Evolutionary conservation across 2,888 invertebrate species (phyloP).

Genomic region (Campoletis raptor): DNA sequence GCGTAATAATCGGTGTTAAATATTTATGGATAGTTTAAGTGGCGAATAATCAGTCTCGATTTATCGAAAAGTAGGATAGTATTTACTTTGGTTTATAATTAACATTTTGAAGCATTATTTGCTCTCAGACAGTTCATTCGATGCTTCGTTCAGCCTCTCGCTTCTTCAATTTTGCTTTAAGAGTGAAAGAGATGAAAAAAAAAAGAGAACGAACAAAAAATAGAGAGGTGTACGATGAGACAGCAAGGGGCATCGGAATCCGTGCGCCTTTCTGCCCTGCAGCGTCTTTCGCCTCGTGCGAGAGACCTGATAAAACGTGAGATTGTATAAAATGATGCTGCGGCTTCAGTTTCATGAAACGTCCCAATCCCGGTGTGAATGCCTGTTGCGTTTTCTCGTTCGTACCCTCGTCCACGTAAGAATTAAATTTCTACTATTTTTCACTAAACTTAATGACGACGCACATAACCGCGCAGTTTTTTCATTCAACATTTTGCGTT

Average conservation of each 20-base stretch:
- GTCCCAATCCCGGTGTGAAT: constrained; percentile 44
- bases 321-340: constrained; percentile 22
- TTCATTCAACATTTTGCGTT: neutral
- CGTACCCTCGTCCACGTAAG: neutral
- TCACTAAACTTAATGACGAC: neutral
- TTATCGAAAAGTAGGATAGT: neutral
- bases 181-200: constrained; percentile 38
- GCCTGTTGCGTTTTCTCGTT: constrained; percentile 47
- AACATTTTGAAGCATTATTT: constrained; percentile 5
- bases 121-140: neutral
- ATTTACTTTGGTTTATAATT: neutral
- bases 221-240: constrained; percentile 44
- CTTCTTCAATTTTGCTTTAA: constrained; percentile 26
- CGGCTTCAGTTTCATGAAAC: constrained; percentile 36
- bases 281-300: constrained; percentile 67
- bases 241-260: constrained; percentile 33
- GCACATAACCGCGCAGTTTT: neutral
- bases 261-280: constrained; percentile 75
- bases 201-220: constrained; percentile 43
- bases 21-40: constrained; percentile 17
- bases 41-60: constrained; percentile 16
- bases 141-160: neutral
- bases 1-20: constrained; percentile 22
- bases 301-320: constrained; percentile 47
- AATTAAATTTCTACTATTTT: constrained; percentile 1